Conservation (phyloP, 2,797 vertebrate species). For the Acridotheres tristis region DNA sequence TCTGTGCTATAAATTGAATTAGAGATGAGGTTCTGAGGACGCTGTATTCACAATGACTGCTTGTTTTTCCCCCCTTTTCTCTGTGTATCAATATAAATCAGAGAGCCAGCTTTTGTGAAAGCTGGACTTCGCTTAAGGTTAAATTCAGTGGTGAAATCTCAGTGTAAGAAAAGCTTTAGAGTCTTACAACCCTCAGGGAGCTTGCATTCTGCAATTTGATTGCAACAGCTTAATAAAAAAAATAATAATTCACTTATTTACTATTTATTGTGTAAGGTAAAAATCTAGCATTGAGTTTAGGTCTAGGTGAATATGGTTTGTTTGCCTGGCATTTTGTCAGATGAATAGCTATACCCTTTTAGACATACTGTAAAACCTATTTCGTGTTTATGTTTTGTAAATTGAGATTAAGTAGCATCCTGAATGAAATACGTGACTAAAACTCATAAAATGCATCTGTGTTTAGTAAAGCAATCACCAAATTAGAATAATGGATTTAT, state of each 20-base stretch:
- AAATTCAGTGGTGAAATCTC: conserved; percentile 52
- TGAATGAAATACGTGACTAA: conserved; percentile 70
- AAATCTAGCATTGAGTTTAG: conserved; percentile 55
- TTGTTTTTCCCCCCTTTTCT: conserved; percentile 28
- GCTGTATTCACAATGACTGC: conserved; percentile 53
- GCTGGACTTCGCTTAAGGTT: conserved; percentile 69
- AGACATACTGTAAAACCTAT: conserved; percentile 54
- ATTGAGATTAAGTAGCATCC: conserved; percentile 69
- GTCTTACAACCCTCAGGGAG: conserved; percentile 46
- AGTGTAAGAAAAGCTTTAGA: conserved; percentile 39
- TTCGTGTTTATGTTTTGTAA: conserved; percentile 64
- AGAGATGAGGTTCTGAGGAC: conserved; percentile 63
- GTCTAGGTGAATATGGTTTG: conserved; percentile 52
- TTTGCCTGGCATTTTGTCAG: conserved; percentile 55
- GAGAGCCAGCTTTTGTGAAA: conserved; percentile 65
- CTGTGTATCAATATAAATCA: conserved; percentile 16
- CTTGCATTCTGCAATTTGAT: conserved; percentile 51
- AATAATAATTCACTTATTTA: conserved; percentile 42
- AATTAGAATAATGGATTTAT: conserved; percentile 75
- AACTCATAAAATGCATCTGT: conserved; percentile 67
- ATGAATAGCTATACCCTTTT: conserved; percentile 33
- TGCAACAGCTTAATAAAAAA: conserved; percentile 61
- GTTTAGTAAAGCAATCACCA: conserved; percentile 64
- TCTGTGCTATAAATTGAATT: conserved; percentile 72
- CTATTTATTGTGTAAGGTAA: conserved; percentile 34